Percentiles rank a stretch among this genome's conserved stretches.
phyloP scores from a whole-genome alignment of 2,888 invertebrate species.

The Drosophila meridionalis region DNA sequence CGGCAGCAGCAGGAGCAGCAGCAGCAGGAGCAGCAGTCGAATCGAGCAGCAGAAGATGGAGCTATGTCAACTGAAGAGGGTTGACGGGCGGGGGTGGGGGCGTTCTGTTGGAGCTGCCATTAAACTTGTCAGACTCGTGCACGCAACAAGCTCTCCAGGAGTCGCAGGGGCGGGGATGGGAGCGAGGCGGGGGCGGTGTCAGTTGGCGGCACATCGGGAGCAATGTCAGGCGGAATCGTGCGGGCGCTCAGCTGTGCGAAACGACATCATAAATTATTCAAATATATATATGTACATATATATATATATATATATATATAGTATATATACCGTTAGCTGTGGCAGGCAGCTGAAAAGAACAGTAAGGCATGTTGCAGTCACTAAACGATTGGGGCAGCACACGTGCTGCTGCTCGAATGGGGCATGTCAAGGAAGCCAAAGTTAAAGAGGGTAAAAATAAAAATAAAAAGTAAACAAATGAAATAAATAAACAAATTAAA shows the following conservation, averaged over 20 bases:
- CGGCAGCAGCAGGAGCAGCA: slow-evolving; percentile 1
- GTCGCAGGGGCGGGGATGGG: not conserved
- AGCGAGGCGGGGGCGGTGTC: not conserved
- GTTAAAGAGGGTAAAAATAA: not conserved
- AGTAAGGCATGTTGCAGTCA: slow-evolving; percentile 31
- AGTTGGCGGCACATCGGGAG: slow-evolving; percentile 12
- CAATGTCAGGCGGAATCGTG: slow-evolving; percentile 39
- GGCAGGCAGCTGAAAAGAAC: slow-evolving; percentile 27
- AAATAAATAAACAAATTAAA: not conserved
- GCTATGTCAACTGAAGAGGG: not conserved
- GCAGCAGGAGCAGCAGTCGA: not conserved
- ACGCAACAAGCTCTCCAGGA: slow-evolving; percentile 39
- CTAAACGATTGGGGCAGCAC: slow-evolving; percentile 49
- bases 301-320: slow-evolving; percentile 38
- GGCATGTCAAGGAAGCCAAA: not conserved
- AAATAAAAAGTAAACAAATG: not conserved
- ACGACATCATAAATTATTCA: slow-evolving; percentile 76
- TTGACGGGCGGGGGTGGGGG: not conserved
- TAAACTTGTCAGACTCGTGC: slow-evolving; percentile 62
- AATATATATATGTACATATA: slow-evolving; percentile 52
- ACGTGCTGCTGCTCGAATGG: slow-evolving; percentile 54
- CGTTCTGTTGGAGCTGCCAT: not conserved
- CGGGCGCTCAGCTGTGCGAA: slow-evolving; percentile 60
- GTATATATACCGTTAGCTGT: slow-evolving; percentile 49
- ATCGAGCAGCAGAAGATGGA: not conserved